phyloP scores from a whole-genome alignment of 2,888 invertebrate species.

The Nipponacmea schrenckii region DNA sequence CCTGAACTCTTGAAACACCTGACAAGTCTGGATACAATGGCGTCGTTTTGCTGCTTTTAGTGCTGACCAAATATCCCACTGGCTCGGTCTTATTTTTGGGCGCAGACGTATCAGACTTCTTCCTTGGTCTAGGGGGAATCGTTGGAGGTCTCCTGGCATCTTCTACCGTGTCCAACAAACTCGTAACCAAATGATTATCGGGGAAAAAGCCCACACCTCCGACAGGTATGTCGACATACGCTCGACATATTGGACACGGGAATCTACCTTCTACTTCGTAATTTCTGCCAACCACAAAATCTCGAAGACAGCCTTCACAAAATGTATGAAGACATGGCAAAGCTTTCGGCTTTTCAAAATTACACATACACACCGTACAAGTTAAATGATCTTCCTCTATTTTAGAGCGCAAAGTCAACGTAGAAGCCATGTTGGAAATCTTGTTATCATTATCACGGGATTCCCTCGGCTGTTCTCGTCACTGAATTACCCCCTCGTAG shows the following conservation, averaged over 20 bases:
- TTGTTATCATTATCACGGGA: constrained; percentile 5
- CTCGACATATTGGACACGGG: constrained; percentile 57
- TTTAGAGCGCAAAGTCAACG: constrained; percentile 35
- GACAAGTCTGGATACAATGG: neutral
- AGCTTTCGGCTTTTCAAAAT: constrained; percentile 54
- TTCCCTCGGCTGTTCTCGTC: neutral
- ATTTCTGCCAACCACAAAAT: constrained; percentile 43
- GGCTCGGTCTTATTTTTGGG: no score
- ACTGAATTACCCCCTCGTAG: neutral
- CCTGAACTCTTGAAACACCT: neutral
- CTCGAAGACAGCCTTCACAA: constrained; percentile 55
- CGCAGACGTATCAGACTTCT: neutral
- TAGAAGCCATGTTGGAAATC: constrained; percentile 22
- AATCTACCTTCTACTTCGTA: constrained; percentile 42
- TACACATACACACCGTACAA: constrained; percentile 52
- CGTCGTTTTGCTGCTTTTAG: neutral
- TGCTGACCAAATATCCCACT: neutral
- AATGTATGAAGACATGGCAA: constrained; percentile 62
- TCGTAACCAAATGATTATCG: constrained; percentile 54
- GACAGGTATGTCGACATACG: constrained; percentile 41
- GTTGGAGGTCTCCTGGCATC: constrained; percentile 20
- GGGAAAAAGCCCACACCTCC: constrained; percentile 48
- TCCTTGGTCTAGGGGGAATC: constrained; percentile 26
- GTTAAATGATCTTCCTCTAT: constrained; percentile 56
- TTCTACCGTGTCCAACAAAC: constrained; percentile 52